phyloP scores from a whole-genome alignment of 2,888 invertebrate species.

The Lasiommata megera region DNA sequence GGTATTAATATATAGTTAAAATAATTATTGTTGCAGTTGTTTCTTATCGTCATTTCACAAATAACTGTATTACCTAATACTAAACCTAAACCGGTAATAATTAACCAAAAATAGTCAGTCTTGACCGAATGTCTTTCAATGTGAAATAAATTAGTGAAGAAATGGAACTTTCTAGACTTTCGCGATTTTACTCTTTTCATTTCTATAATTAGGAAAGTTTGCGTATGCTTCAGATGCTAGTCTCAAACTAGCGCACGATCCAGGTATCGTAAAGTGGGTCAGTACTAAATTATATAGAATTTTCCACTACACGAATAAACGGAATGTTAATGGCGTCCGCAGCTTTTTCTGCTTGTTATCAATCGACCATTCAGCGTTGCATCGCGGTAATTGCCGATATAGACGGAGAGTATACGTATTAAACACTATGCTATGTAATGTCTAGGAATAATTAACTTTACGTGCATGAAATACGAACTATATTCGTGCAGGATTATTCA shows the following conservation, averaged over 20 bases:
- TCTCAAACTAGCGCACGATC: background rate
- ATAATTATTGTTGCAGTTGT: no score
- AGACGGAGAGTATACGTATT: background rate
- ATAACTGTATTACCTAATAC: no score
- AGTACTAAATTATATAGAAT: conserved; percentile 12
- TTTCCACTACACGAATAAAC: conserved; percentile 21
- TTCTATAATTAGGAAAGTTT: no score
- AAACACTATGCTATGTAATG: background rate
- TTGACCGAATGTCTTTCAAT: no score
- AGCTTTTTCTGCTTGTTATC: conserved; percentile 24
- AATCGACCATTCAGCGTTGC: conserved; percentile 30
- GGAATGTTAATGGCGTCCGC: conserved; percentile 28
- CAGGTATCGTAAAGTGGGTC: conserved; percentile 16
- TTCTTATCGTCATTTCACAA: no score
- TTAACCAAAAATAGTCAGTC: no score
- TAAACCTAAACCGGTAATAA: no score
- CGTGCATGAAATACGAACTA: background rate
- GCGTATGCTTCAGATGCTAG: background rate
- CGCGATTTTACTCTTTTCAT: no score
- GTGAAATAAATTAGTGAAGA: no score
- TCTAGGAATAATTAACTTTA: background rate
- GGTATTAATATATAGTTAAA: no score
- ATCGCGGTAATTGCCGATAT: conserved; percentile 21
- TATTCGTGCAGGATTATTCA: background rate
- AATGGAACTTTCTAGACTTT: no score